Base-by-base conservation (phyloP, 2,113 vertebrate species). In the Muscicapa adusta region DNA sequence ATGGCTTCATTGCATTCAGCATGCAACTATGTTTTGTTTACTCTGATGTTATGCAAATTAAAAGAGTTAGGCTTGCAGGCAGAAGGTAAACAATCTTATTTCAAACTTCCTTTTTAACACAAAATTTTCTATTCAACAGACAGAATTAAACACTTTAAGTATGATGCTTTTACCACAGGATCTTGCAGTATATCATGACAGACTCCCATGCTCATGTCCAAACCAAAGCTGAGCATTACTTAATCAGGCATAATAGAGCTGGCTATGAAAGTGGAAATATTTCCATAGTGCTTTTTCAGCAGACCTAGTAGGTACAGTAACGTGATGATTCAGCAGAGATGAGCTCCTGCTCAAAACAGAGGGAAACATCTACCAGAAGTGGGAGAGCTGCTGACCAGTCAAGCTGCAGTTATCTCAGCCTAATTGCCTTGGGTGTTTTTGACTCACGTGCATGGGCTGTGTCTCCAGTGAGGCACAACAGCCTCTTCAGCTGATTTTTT, bases 261-360 rank as follows among this genome's bases (percentile, higher is more conserved):
- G 72, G 74, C 62, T 76, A 62, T 6, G 31, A 22, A 88, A 89
- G 60, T 51, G 42, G 62, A 90, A 88, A 83, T 62, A 90, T 73
- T 94, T 93, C 95, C 68, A 82, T 6, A 88, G 42, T 88, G 92
- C 85, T 85, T 88, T 91, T 79, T 76, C 78, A 85, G 85, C 88
- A 91, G 60, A 54, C 51, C 33, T 58, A 40, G 36, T 6, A 93
- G 57, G 72, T 73, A 85, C 1, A 17, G 58, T 33, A 89, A 66
- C 54, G 34, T 28, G 50, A 62, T 66, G 88, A 96, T 31, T 88
- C 78, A 93, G 85, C 62, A 88, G 31, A 88, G 36, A 91, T 24
- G 19, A 91, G 85, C 45, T 82, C 70, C 87, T 60, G 53, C 81
- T 82, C 61, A 38, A 34, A 91, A 67, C 38, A 78, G 33, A 78